Evolutionary conservation across 2,113 vertebrate species (phyloP), one percentile per base, ranked within the genome.

Genomic region (Megaptera novaeangliae): DNA sequence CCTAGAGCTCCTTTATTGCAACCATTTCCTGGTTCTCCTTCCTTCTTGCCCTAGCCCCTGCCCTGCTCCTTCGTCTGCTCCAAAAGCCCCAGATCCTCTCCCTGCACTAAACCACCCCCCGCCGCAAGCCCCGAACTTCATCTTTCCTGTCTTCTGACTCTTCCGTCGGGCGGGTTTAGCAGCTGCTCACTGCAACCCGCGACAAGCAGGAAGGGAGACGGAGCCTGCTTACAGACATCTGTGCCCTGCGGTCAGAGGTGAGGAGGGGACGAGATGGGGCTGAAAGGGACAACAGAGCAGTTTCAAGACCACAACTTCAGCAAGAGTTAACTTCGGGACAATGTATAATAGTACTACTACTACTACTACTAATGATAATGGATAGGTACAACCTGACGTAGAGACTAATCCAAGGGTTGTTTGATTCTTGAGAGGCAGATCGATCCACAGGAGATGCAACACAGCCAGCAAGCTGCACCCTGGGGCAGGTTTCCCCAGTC

Each of bases 241-340:
- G 83, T 18, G 49, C 41, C 34, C 46, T 27, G 25, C 0, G 29
- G 36, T 1, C 0, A 6, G 57, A 57, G 10, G 41, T 8, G 21
- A 31, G 46, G 6, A 11, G 52, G n/a, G 66, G 23, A 6, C 0
- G 1, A 5, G 55, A 25, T 0, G 3, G 9, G 18, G 13, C 68
- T 46, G 14, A 55, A 86, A 31, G 5, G 18, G 27, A 18, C 36
- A 15, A 31, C 1, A 10, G 34, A 8, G 49, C 31, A 15, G 13
- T 25, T 71, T 44, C 34, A 49, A 49, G 46, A 49, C 41, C 39
- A 52, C 15, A 10, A 12, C 74, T 52, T 44, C 31, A 20, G 20
- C 52, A n/a, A 46, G n/a, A 34, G 23, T 83, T 6, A 71, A 69
- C 52, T 77, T n/a, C 66, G 68, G 44, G 90, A 41, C 3, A 6